Percentiles rank a stretch among this genome's conserved stretches.
These are phyloP conservation scores for Parnassius glacialis DNA, from an alignment of 2,888 invertebrate species.

Conservation along the genomic window DNA sequence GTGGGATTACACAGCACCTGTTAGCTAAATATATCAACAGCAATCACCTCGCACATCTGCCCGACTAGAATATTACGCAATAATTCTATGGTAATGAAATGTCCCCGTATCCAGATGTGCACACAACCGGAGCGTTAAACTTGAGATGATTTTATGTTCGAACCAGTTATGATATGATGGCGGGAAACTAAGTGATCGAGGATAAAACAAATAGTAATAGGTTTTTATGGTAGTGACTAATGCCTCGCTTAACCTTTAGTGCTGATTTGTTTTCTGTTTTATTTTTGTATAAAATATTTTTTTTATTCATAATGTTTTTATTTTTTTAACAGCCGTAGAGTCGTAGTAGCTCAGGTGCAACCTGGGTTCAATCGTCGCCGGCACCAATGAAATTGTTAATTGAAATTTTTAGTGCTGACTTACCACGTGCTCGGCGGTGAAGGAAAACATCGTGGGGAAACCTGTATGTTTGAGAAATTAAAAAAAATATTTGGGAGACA, in stretches of 20 bases:
- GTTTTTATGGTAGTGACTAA: constrained; percentile 1
- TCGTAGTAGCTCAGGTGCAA: too few relatives aligned
- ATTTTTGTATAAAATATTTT: too few relatives aligned
- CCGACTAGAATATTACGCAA: constrained; percentile 70
- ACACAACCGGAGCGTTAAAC: constrained; percentile 55
- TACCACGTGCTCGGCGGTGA: too few relatives aligned
- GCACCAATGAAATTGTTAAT: too few relatives aligned
- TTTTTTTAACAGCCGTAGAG: too few relatives aligned
- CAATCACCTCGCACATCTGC: constrained; percentile 76
- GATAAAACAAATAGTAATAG: constrained; percentile 15
- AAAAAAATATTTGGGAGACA: too few relatives aligned
- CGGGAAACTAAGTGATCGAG: constrained; percentile 19
- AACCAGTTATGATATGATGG: constrained; percentile 25
- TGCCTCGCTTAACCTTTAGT: background rate
- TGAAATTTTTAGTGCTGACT: too few relatives aligned
- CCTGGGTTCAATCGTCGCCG: too few relatives aligned
- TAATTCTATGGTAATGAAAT: constrained; percentile 62
- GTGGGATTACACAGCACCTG: constrained; percentile 63
- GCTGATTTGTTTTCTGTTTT: too few relatives aligned
- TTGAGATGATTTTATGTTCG: constrained; percentile 54
- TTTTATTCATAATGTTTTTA: too few relatives aligned
- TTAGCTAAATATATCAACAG: constrained; percentile 67
- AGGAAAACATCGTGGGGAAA: too few relatives aligned
- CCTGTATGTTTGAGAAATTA: too few relatives aligned
- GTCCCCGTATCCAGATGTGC: constrained; percentile 66